A percentile compares a stretch with the other conserved stretches of the same genome.
phyloP scores from a whole-genome alignment of 2,888 invertebrate species.

The Cristatella mucedo region DNA sequence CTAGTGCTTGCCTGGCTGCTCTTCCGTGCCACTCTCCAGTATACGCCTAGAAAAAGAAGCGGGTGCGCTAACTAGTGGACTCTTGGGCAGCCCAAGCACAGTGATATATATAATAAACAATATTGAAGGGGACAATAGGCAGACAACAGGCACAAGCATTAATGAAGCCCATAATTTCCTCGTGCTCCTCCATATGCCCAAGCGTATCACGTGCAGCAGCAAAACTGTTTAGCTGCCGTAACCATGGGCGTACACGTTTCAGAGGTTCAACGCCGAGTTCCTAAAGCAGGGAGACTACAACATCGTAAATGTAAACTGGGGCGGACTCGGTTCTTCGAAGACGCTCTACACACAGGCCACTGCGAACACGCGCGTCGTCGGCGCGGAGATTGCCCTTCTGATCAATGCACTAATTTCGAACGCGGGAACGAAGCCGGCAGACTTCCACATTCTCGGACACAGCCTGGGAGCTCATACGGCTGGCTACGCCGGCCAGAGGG shows the following conservation, averaged over 20 bases:
- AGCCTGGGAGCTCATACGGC: slow-evolving; percentile 7
- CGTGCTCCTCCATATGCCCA: too few relatives aligned
- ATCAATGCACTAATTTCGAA: background rate
- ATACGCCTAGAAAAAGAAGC: too few relatives aligned
- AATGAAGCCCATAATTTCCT: too few relatives aligned
- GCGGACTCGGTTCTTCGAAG: background rate
- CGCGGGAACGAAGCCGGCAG: background rate
- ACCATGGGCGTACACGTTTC: background rate
- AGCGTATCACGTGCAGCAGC: too few relatives aligned
- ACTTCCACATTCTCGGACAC: slow-evolving; percentile 2
- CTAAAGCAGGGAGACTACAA: slow-evolving; percentile 7
- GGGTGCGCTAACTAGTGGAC: too few relatives aligned
- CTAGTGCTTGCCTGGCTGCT: too few relatives aligned
- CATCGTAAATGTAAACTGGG: slow-evolving; percentile 6
- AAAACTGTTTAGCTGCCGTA: background rate
- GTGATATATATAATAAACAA: too few relatives aligned
- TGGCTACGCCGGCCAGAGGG: slow-evolving; percentile 4
- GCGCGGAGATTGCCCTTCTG: slow-evolving; percentile 1
- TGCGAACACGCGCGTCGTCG: slow-evolving; percentile 7
- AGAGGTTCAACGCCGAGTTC: slow-evolving; percentile 4
- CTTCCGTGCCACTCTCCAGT: too few relatives aligned
- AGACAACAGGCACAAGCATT: too few relatives aligned
- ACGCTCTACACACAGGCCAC: slow-evolving; percentile 9
- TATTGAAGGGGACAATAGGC: too few relatives aligned
- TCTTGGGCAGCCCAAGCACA: too few relatives aligned